Percentiles rank a stretch among this genome's conserved stretches.
phyloP scores from a whole-genome alignment of 2,888 invertebrate genomes.

The Scrobipalpa atriplicella region DNA sequence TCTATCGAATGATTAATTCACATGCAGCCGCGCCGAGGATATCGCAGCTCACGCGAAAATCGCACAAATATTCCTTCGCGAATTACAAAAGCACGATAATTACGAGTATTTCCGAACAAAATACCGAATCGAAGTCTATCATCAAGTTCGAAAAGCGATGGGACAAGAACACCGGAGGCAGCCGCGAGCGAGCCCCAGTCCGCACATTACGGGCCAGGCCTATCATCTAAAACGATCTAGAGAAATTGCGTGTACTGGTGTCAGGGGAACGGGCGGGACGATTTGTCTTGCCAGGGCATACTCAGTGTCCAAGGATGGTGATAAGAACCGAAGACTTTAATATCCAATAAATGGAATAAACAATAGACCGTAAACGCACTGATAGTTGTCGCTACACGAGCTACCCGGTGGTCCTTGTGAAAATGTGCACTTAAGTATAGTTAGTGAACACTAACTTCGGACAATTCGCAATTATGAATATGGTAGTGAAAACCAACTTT shows the following conservation, averaged over 20 bases:
- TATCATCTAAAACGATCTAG: constrained; percentile 58
- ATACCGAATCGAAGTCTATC: constrained; percentile 15
- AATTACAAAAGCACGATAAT: background rate
- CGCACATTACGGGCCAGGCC: constrained; percentile 48
- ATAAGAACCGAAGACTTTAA: constrained; percentile 42
- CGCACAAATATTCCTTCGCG: background rate
- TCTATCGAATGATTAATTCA: background rate
- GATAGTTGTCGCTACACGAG: constrained; percentile 5
- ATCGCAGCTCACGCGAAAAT: background rate
- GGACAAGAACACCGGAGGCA: constrained; percentile 29
- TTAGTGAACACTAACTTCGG: constrained; percentile 3
- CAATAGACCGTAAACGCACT: constrained; percentile 33
- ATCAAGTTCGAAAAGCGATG: constrained; percentile 16
- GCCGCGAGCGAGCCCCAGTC: constrained; percentile 46
- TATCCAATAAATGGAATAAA: constrained; percentile 37
- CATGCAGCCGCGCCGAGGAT: no score
- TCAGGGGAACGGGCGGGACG: constrained; percentile 50
- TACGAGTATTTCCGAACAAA: background rate
- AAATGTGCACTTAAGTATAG: constrained; percentile 9
- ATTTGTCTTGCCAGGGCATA: constrained; percentile 58
- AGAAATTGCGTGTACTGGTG: constrained; percentile 58
- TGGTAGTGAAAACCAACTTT: constrained; percentile 8
- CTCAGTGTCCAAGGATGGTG: constrained; percentile 46
- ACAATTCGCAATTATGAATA: constrained; percentile 7
- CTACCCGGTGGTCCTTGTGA: background rate